A percentile compares a stretch with the other conserved stretches of the same genome.
Conservation (phyloP, 1,140 invertebrate genomes). For the Drosophila lini region DNA sequence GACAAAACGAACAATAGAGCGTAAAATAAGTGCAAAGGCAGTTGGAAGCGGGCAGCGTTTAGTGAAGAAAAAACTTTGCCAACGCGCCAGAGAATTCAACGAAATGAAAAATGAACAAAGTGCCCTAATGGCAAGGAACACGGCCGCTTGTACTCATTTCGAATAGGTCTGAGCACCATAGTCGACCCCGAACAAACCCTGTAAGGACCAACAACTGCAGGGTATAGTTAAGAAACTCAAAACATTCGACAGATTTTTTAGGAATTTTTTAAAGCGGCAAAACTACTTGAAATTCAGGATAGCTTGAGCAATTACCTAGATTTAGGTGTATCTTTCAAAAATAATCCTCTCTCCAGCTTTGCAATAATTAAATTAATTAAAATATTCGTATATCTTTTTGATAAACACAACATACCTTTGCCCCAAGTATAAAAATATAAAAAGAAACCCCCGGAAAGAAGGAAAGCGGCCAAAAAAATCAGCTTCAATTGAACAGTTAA, state of each 20-base stretch:
- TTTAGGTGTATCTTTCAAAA: too few species aligned
- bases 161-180: neutral
- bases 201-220: neutral
- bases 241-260: neutral
- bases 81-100: slow-evolving; percentile 71
- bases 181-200: neutral
- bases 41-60: slow-evolving; percentile 40
- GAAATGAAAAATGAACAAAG: slow-evolving; percentile 83
- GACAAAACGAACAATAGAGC: slow-evolving; percentile 82
- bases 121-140: slow-evolving; percentile 71
- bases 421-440: slow-evolving; percentile 18
- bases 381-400: too few species aligned
- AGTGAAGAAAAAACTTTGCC: slow-evolving; percentile 70
- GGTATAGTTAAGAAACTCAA: neutral
- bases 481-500: slow-evolving; percentile 84
- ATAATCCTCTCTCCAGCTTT: neutral
- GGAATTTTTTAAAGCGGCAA: neutral
- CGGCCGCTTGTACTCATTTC: slow-evolving; percentile 71
- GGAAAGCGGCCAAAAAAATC: slow-evolving; percentile 46
- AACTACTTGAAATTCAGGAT: neutral
- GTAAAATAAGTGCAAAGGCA: slow-evolving; percentile 83
- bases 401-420: neutral
- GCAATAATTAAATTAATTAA: neutral
- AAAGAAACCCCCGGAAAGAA: slow-evolving; percentile 18
- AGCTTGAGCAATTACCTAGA: too few species aligned